Percentiles rank a stretch among this genome's conserved stretches.
phyloP scores from a whole-genome alignment of 2,797 vertebrate genomes.

The Hydrolagus colliei region DNA sequence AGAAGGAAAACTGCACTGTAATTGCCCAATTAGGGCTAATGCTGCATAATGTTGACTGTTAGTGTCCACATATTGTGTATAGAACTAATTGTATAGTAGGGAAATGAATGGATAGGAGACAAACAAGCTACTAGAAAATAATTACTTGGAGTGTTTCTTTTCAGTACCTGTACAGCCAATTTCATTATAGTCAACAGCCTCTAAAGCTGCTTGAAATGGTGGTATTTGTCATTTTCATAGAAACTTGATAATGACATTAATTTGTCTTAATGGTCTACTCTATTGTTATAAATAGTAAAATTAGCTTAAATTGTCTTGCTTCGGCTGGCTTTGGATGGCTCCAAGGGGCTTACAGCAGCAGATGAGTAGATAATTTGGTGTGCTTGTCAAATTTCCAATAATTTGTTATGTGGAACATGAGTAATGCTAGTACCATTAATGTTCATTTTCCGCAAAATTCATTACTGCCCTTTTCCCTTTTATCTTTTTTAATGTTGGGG shows the following conservation, averaged over 20 bases:
- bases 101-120: conserved; percentile 99
- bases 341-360: conserved; percentile 79
- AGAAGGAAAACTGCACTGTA: conserved; percentile 92
- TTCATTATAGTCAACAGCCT: conserved; percentile 99
- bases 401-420: conserved; percentile 99
- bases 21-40: conserved; percentile 99
- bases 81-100: conserved; percentile 99
- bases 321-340: conserved; percentile 95
- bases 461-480: conserved; percentile 99
- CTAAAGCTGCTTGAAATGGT: conserved; percentile 95
- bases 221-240: conserved; percentile 99
- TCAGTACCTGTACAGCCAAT: conserved; percentile 96
- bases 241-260: conserved; percentile 99
- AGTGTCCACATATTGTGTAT: conserved; percentile 74
- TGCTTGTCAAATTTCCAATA: conserved; percentile 99
- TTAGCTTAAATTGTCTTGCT: conserved; percentile 99
- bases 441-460: conserved; percentile 99
- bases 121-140: conserved; percentile 99
- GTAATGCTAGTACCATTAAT: conserved; percentile 99
- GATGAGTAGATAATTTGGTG: conserved; percentile 99
- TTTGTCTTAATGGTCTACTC: conserved; percentile 99
- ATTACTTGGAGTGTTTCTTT: conserved; percentile 99
- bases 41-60: conserved; percentile 77
- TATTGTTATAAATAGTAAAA: conserved; percentile 99
- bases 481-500: conserved; percentile 93